Percentiles rank a stretch among this genome's conserved stretches.
These are phyloP conservation scores for Epizoanthus fatuus DNA, from an alignment of 92 coral and sea anemone species.

Conservation along the genomic window DNA sequence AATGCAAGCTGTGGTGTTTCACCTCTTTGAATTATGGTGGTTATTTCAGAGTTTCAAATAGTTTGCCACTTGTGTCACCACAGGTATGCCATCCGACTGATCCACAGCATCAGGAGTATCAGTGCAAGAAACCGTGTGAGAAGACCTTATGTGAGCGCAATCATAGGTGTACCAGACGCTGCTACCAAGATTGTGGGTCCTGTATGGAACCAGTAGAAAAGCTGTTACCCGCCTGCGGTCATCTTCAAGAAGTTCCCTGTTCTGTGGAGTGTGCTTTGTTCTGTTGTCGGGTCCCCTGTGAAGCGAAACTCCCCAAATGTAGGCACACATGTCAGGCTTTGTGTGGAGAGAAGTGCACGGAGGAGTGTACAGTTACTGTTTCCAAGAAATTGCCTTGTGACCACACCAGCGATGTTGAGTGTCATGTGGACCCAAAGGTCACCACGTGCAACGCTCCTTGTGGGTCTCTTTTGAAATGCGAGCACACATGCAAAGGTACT, in stretches of 20 bases:
- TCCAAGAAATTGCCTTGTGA: constrained; percentile 82
- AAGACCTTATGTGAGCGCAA: constrained; percentile 61
- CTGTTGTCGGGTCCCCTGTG: constrained; percentile 74
- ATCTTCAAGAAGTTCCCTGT: constrained; percentile 82
- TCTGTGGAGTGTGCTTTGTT: constrained; percentile 62
- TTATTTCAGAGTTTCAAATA: background rate
- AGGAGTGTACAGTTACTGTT: constrained; percentile 51
- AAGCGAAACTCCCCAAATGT: constrained; percentile 62
- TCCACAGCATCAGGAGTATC: constrained; percentile 83
- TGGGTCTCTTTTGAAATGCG: constrained; percentile 72
- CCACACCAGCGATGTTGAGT: constrained; percentile 67
- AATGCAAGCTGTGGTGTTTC: background rate
- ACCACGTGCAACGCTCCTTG: constrained; percentile 78
- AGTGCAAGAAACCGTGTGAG: constrained; percentile 78
- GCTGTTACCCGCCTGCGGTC: constrained; percentile 72
- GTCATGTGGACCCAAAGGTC: constrained; percentile 69
- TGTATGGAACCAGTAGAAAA: constrained; percentile 69
- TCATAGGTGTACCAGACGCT: constrained; percentile 77
- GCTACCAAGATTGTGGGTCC: constrained; percentile 79
- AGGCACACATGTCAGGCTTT: constrained; percentile 68
- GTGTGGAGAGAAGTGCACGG: constrained; percentile 82
- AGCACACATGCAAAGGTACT: constrained; percentile 88
- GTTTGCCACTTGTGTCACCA: background rate
- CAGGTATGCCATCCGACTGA: constrained; percentile 94
- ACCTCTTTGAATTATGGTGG: background rate